Percentiles rank a stretch among this genome's conserved stretches.
phyloP scores from a whole-genome alignment of 2,888 invertebrate species.

The Globia sparganii region DNA sequence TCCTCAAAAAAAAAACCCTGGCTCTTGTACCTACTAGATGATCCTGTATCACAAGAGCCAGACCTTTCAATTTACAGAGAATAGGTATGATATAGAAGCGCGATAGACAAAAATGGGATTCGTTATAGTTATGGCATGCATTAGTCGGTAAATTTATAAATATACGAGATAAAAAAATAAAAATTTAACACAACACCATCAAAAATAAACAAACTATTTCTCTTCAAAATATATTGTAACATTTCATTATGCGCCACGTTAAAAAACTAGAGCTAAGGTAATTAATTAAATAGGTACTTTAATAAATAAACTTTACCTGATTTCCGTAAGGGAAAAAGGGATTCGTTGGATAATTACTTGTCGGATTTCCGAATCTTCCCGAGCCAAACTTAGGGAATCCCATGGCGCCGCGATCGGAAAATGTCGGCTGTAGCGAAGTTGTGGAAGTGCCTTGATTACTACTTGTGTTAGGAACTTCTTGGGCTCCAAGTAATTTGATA shows the following conservation, averaged over 20 bases:
- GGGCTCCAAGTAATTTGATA: slow-evolving; percentile 46
- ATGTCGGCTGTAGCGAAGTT: slow-evolving; percentile 62
- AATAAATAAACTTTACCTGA: slow-evolving; percentile 63
- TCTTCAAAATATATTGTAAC: not conserved
- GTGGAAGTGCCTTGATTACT: slow-evolving; percentile 45
- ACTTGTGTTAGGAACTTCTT: slow-evolving; percentile 46
- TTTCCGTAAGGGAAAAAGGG: slow-evolving; percentile 69
- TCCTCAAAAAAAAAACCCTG: too few relatives aligned
- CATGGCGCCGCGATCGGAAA: slow-evolving; percentile 56
- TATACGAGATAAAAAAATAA: too few relatives aligned
- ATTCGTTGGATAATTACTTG: slow-evolving; percentile 71
- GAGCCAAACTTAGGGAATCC: slow-evolving; percentile 64
- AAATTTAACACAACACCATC: too few relatives aligned
- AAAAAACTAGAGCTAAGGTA: slow-evolving; percentile 2
- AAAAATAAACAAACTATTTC: not conserved
- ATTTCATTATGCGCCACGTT: not conserved
- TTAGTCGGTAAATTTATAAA: too few relatives aligned
- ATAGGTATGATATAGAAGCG: too few relatives aligned
- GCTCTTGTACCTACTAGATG: too few relatives aligned
- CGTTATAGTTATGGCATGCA: too few relatives aligned
- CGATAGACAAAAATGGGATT: too few relatives aligned
- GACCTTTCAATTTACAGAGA: too few relatives aligned
- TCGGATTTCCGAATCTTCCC: slow-evolving; percentile 68
- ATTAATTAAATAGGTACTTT: slow-evolving; percentile 55
- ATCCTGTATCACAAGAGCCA: too few relatives aligned